These are phyloP conservation scores for Monarcha castaneiventris DNA, from an alignment of 2,113 vertebrate species.

Conservation along the genomic window DNA sequence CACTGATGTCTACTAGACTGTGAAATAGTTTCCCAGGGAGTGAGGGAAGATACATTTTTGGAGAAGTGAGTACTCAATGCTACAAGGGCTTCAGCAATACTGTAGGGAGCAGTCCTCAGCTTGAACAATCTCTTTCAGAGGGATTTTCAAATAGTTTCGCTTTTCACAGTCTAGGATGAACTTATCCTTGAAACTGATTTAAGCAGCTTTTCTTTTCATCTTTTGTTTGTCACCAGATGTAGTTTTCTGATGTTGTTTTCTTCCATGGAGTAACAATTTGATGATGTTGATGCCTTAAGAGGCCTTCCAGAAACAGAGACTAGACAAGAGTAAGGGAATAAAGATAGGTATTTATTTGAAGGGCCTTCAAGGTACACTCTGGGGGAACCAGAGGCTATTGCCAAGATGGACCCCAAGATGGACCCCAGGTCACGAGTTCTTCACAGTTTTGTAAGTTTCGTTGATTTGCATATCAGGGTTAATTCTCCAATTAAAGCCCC, in stretches of 20 bases:
- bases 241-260: background rate
- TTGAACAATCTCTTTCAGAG: background rate
- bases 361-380: too few relatives aligned
- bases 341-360: too few relatives aligned
- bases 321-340: too few relatives aligned
- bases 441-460: too few relatives aligned
- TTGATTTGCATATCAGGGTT: too few relatives aligned
- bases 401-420: too few relatives aligned
- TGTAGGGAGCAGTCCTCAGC: background rate
- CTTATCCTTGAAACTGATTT: background rate
- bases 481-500: too few relatives aligned
- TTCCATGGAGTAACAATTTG: background rate
- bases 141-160: background rate
- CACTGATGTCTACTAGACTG: background rate
- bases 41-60: background rate
- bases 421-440: too few relatives aligned
- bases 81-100: background rate
- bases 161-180: background rate
- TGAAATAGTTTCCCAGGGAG: background rate
- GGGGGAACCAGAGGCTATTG: too few relatives aligned
- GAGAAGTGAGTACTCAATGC: background rate
- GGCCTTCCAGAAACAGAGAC: too few relatives aligned
- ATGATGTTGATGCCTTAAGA: background rate
- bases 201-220: background rate
- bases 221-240: background rate